These are phyloP conservation scores for Ochropleura leucogaster DNA, from an alignment of 2,888 invertebrate species.

Conservation along the genomic window DNA sequence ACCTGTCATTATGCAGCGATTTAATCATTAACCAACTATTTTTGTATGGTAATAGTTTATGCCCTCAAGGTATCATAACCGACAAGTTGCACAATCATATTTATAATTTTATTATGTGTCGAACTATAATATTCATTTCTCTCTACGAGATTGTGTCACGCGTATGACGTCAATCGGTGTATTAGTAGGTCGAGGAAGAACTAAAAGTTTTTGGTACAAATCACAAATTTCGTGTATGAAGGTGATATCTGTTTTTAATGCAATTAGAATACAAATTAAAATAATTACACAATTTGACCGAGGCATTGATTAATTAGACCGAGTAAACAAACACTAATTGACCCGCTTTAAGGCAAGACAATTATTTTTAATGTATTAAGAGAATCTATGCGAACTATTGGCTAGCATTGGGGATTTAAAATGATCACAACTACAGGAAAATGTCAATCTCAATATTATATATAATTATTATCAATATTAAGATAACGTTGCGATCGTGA, in stretches of 20 bases:
- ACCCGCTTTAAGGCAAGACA: not conserved
- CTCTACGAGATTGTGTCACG: constrained; percentile 24
- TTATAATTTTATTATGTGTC: not conserved
- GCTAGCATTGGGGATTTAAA: not conserved
- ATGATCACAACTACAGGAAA: not conserved
- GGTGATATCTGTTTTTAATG: constrained; percentile 7
- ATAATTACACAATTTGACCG: constrained; percentile 29
- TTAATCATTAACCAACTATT: constrained; percentile 34
- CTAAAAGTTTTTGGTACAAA: constrained; percentile 20
- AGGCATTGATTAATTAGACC: constrained; percentile 53
- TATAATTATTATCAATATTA: not conserved
- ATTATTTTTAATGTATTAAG: constrained; percentile 5
- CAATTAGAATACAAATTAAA: constrained; percentile 31
- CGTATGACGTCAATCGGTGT: constrained; percentile 21
- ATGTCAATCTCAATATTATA: not conserved
- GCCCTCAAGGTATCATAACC: constrained; percentile 24
- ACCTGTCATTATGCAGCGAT: constrained; percentile 23
- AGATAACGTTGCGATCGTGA: not conserved
- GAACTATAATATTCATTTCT: constrained; percentile 44
- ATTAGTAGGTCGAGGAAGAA: constrained; percentile 25
- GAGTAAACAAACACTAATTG: constrained; percentile 20
- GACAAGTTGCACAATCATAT: constrained; percentile 31
- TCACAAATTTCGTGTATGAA: constrained; percentile 8
- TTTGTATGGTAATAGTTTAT: constrained; percentile 17
- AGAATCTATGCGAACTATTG: not conserved